phyloP scores from a whole-genome alignment of 2,888 invertebrate genomes.

The Meganola albula region DNA sequence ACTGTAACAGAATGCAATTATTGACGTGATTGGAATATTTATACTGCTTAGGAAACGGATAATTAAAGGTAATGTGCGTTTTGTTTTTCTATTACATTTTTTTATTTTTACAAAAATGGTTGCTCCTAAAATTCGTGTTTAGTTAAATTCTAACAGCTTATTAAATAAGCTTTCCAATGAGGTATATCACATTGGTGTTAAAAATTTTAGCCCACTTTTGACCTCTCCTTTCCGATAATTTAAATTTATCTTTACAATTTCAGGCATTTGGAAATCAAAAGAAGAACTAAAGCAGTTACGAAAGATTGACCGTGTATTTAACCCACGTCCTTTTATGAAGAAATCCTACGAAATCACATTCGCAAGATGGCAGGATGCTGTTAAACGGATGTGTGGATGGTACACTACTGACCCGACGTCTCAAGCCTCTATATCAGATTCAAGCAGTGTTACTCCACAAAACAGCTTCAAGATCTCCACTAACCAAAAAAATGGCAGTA shows the following conservation, averaged over 20 bases:
- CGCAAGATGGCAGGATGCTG: conserved; percentile 77
- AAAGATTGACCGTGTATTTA: conserved; percentile 79
- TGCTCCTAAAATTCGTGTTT: no score
- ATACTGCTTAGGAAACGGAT: no score
- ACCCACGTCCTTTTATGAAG: conserved; percentile 58
- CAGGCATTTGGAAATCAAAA: conserved; percentile 85
- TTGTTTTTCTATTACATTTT: no score
- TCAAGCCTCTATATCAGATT: conserved; percentile 33
- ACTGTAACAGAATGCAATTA: no score
- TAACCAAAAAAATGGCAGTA: conserved; percentile 35
- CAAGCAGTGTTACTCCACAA: conserved; percentile 35
- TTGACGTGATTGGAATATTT: no score
- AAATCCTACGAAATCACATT: conserved; percentile 53
- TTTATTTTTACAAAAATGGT: no score
- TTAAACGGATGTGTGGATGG: conserved; percentile 77
- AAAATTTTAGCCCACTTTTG: no score
- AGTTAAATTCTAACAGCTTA: no score
- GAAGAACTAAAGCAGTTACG: conserved; percentile 80
- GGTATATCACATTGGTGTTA: no score
- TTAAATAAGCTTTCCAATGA: no score
- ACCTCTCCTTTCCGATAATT: no score
- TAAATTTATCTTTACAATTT: conserved; percentile 12
- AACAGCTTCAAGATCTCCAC: conserved; percentile 41
- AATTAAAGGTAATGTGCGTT: no score
- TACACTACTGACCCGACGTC: conserved; percentile 42